Base-by-base conservation (phyloP, 1,140 invertebrate species). In the Ceratosolen solmsi region DNA sequence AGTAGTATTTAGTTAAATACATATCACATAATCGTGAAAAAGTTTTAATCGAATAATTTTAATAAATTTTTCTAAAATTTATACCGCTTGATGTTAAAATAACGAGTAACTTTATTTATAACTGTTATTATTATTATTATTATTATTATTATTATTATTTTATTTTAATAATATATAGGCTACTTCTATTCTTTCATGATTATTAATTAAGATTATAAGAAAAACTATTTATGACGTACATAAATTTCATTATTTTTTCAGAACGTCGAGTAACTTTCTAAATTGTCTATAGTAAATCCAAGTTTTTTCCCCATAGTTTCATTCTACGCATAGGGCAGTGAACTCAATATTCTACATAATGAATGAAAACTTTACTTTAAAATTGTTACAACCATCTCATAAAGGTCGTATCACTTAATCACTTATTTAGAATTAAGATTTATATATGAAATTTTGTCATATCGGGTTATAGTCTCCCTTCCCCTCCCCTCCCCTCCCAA, bases 201-300 rank as follows among this genome's bases (percentile, higher is more conserved):
- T 46, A 46, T 46, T 5, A 46, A 46, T 17, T 54, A 20, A 54
- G 20, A 54, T 54, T 54, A 17, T 54, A 30, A n/a, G n/a, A n/a
- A n/a, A n/a, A 63, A 63, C 3, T 33, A 63, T 20, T 33, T 63
- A 9, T 41, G 15, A 17, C 49, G 33, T 38, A 25, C 54, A 71
- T 79, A 27, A 46, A 71, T 41, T 56, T 51, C 38, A 71, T 71
- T 77, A 41, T 79, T 54, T 68, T 25, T 56, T 70, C 13, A 8
- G 8, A 71, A 49, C n/a, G 9, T 41, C 33, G 13, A 25, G 51
- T 79, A 79, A n/a, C 65, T 79, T 79, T 79, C 77, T 79, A 79
- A 30, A 71, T 71, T 36, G 30, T 13, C n/a, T 56, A 7, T 27
- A 17, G 41, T 17, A 72, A 8, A 46, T 46, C 13, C 41, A 46